Evolutionary conservation across 2,113 vertebrate species (phyloP).

Genomic region (Coreoperca whiteheadi): DNA sequence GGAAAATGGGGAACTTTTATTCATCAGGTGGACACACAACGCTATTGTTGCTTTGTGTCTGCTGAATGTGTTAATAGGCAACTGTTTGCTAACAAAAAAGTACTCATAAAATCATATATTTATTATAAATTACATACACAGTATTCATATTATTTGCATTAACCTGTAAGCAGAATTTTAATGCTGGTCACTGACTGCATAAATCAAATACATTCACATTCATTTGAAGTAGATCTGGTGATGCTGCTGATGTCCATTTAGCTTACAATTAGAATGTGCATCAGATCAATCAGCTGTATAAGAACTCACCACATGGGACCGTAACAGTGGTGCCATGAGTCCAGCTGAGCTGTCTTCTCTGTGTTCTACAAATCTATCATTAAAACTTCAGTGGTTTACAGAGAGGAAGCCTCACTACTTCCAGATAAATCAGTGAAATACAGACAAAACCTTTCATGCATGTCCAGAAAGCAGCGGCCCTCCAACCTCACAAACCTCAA

Average conservation of each 20-base stretch:
- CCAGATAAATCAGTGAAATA: slow-evolving; percentile 68
- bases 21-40: no score
- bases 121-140: background rate
- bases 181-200: background rate
- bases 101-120: background rate
- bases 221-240: slow-evolving; percentile 28
- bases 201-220: slow-evolving; percentile 28
- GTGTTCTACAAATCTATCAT: slow-evolving; percentile 63
- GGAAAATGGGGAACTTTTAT: no score
- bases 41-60: background rate
- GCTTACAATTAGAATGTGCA: slow-evolving; percentile 41
- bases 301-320: slow-evolving; percentile 33
- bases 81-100: background rate
- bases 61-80: background rate
- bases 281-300: no score
- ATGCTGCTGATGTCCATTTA: slow-evolving; percentile 37
- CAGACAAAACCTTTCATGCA: slow-evolving; percentile 69
- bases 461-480: slow-evolving; percentile 55
- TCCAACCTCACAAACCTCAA: slow-evolving; percentile 70
- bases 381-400: slow-evolving; percentile 60
- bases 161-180: no score
- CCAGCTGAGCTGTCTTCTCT: slow-evolving; percentile 42
- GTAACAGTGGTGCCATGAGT: slow-evolving; percentile 5
- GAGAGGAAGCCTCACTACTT: slow-evolving; percentile 67
- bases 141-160: background rate